phyloP scores from a whole-genome alignment of 1,140 invertebrate genomes.

The Cherax destructor region DNA sequence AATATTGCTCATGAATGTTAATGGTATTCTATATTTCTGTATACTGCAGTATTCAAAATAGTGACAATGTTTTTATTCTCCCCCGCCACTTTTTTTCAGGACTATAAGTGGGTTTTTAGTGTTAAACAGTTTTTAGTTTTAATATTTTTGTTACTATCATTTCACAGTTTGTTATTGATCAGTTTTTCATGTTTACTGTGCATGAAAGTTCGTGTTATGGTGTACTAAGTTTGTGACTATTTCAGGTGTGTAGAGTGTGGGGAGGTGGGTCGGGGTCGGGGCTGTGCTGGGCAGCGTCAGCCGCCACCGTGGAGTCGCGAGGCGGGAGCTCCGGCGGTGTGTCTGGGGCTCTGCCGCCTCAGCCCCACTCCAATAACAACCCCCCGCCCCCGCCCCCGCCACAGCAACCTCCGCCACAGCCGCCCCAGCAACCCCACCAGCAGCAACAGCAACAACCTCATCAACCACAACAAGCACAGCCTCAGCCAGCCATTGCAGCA shows the following conservation, averaged over 20 bases:
- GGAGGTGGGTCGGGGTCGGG: slow-evolving; percentile 35
- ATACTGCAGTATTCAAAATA: no score
- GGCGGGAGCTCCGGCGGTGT: slow-evolving; percentile 52
- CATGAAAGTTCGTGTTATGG: background rate
- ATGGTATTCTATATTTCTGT: no score
- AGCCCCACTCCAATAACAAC: slow-evolving; percentile 44
- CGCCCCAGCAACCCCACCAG: slow-evolving; percentile 8
- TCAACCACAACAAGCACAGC: slow-evolving; percentile 31
- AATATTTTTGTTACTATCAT: background rate
- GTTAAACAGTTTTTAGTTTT: no score
- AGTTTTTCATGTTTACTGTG: background rate
- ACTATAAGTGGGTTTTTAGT: no score
- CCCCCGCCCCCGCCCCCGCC: slow-evolving; percentile 54
- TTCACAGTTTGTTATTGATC: background rate
- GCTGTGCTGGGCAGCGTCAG: slow-evolving; percentile 52
- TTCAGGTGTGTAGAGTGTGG: slow-evolving; percentile 43
- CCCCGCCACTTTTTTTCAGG: no score
- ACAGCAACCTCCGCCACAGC: slow-evolving; percentile 39
- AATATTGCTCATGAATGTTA: no score
- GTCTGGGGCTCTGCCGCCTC: slow-evolving; percentile 54
- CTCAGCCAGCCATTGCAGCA: slow-evolving; percentile 40
- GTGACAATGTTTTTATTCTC: no score
- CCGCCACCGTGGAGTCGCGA: slow-evolving; percentile 64
- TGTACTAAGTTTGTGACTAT: background rate
- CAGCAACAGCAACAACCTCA: slow-evolving; percentile 26